A percentile compares a stretch with the other conserved stretches of the same genome.
Conservation (phyloP, 2,797 vertebrate species). For the Luscinia megarhynchos region DNA sequence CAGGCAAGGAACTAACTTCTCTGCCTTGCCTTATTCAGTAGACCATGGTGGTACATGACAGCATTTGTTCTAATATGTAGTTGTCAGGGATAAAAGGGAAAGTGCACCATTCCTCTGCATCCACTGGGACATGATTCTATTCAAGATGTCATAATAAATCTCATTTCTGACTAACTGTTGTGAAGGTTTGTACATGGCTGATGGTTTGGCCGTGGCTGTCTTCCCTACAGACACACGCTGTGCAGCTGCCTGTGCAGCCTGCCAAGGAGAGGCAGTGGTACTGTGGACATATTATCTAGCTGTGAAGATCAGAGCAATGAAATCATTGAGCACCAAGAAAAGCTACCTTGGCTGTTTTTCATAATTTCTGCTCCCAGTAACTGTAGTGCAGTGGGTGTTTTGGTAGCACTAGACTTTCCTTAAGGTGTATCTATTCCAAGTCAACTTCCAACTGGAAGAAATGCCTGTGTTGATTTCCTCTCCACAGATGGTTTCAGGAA, state of each 20-base stretch:
- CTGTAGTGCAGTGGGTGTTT: background rate
- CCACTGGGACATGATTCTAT: background rate
- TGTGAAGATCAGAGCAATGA: background rate
- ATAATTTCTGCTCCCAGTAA: background rate
- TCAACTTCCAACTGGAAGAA: background rate
- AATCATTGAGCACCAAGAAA: background rate
- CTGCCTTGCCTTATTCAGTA: background rate
- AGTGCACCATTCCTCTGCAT: background rate
- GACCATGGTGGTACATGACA: background rate
- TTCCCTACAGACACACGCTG: accelerated
- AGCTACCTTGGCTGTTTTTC: background rate
- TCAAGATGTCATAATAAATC: background rate
- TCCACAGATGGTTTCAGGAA: constrained; percentile 78
- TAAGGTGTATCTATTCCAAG: background rate
- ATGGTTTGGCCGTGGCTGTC: background rate
- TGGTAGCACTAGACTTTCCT: background rate
- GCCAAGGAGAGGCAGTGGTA: background rate
- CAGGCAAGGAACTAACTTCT: background rate
- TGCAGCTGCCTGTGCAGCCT: background rate
- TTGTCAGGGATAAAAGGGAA: background rate
- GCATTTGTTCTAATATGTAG: background rate
- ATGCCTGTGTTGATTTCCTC: background rate
- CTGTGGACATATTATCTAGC: background rate
- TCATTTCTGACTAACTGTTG: background rate
- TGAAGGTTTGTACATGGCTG: background rate